phyloP scores from a whole-genome alignment of 2,797 vertebrate species.

The Poliocrania exsul region DNA sequence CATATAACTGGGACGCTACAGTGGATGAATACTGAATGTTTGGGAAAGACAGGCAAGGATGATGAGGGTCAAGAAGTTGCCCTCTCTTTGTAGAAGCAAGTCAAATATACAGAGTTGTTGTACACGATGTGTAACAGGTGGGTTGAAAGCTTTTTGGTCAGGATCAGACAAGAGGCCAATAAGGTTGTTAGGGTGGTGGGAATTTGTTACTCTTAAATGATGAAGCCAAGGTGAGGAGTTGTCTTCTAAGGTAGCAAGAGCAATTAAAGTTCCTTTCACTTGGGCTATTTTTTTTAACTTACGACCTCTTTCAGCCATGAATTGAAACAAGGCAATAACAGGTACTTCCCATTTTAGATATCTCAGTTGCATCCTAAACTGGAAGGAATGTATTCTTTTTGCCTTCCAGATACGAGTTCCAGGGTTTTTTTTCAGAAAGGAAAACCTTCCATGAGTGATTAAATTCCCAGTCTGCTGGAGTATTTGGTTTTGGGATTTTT shows the following conservation, averaged over 20 bases:
- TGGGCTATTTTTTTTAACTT: not conserved
- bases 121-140: not conserved
- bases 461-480: not conserved
- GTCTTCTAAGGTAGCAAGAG: not conserved
- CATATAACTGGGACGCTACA: not conserved
- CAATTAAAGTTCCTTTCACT: constrained; percentile 29
- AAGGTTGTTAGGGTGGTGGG: not conserved
- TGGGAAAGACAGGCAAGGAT: not conserved
- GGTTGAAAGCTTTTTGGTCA: not conserved
- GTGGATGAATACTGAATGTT: not conserved
- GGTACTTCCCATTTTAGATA: not conserved
- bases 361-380: not conserved
- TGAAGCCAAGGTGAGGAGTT: not conserved
- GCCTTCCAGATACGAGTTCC: not conserved
- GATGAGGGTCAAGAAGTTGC: not conserved
- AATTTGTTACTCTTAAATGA: not conserved
- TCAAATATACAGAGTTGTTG: not conserved
- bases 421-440: not conserved
- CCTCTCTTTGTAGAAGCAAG: not conserved
- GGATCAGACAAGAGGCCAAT: not conserved
- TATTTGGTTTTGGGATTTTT: not conserved
- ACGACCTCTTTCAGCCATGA: not conserved
- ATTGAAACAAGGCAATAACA: not conserved
- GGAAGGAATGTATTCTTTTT: not conserved
- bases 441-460: not conserved